Evolutionary conservation across 2,113 vertebrate genomes (phyloP).

Genomic region (Aythya baeri): DNA sequence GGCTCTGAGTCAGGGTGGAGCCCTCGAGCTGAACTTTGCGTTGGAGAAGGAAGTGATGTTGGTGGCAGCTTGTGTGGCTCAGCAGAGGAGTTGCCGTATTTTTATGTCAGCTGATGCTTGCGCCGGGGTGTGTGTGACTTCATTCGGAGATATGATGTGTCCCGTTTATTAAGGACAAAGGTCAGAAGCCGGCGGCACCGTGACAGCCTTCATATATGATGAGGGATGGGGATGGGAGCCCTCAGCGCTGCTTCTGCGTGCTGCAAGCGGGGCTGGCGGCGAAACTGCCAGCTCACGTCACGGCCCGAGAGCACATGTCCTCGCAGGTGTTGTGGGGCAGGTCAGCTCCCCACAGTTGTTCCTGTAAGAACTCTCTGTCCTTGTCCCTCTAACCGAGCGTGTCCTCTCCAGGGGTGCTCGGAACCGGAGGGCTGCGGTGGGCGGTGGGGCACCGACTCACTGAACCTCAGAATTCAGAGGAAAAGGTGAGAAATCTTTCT

Average conservation of each 20-base stretch:
- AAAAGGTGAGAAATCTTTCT: neutral
- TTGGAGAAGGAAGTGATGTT: conserved; percentile 38
- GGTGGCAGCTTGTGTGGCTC: conserved; percentile 40
- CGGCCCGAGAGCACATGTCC: neutral
- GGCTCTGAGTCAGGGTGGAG: conserved; percentile 59
- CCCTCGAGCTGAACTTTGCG: neutral
- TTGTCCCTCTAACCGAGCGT: neutral
- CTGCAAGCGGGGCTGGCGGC: neutral
- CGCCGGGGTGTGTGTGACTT: conserved; percentile 17
- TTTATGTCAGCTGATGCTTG: conserved; percentile 56
- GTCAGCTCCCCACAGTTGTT: neutral
- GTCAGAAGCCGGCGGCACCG: neutral
- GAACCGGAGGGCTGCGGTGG: neutral
- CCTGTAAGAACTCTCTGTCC: neutral
- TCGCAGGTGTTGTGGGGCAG: neutral
- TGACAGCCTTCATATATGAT: neutral
- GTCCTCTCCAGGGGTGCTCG: neutral
- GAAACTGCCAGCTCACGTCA: neutral
- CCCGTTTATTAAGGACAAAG: conserved; percentile 52
- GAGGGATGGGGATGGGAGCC: conserved; percentile 1
- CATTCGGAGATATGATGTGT: conserved; percentile 25
- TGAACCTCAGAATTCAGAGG: neutral
- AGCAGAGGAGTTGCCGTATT: conserved; percentile 24
- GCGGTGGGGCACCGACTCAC: neutral
- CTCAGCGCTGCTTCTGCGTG: neutral